Evolutionary conservation across 1,140 invertebrate species (phyloP), one percentile per base, ranked within the genome.

Genomic region (Atta texana): DNA sequence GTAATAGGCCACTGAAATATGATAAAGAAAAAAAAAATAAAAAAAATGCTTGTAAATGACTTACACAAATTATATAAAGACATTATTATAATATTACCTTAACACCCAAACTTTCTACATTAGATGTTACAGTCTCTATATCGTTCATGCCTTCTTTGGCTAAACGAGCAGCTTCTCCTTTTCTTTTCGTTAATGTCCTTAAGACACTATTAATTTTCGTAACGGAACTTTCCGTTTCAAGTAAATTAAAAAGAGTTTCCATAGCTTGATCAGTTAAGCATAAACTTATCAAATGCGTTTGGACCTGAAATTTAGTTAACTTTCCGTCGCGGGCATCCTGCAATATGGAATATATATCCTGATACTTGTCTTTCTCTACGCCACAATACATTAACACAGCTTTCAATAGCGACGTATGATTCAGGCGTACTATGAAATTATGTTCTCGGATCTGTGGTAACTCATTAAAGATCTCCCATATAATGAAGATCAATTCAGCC

Each of bases 321-420:
- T 97, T 97, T 74, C 95, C 96, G 92, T 96, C 96, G 94, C 96
- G 96, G 2, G 96, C 95, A 87, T 97, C 96, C 3, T 96, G 95
- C 3, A 97, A 93, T 55, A 97, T 96, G 0, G 95, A 94, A 91
- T 97, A 97, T 80, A 98, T 96, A 63, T 97, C 96, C 14, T 95
- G 93, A 91, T 98, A 97, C 86, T 97, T 97, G 64, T 97, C 96
- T 68, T 96, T 96, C 21, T 98, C 97, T 5, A 99, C 97, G 28
- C 97, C 98, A 93, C 97, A 98, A 89, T 98, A 97, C 77, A 98
- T 93, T 0, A 99, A 95, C 63, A 99, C 96, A 0, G 97, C 97
- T 90, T 97, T 96, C 21, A 99, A 91, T 10, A 99, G 92, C 14
- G 96, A 97, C 0, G 97, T 97, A 93, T 99, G 98, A 94, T 98